These are phyloP conservation scores for Meloidogyne exigua DNA, from an alignment of 1,140 invertebrate species.

Conservation along the genomic window DNA sequence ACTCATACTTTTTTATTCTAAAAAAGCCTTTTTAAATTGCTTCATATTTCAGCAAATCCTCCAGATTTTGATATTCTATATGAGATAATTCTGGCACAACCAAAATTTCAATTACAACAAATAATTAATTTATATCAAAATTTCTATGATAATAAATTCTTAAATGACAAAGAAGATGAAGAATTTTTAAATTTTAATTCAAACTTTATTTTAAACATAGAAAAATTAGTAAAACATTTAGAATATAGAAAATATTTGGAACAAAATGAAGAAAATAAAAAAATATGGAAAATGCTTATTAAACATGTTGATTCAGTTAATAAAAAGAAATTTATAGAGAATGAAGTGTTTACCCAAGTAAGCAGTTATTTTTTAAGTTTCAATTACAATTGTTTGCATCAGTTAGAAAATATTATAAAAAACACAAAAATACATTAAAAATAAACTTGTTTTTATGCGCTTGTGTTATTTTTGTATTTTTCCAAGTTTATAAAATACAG, in stretches of 20 bases:
- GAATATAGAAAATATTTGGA: neutral
- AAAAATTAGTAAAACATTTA: neutral
- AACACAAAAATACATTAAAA: too few relatives aligned
- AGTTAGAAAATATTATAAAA: too few relatives aligned
- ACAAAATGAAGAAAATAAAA: neutral
- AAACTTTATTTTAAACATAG: neutral
- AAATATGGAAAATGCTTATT: neutral
- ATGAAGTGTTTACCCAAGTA: neutral
- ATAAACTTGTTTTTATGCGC: too few relatives aligned
- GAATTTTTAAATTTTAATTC: neutral
- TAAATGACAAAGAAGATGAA: neutral
- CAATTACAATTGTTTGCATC: too few relatives aligned
- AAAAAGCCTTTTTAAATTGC: too few relatives aligned
- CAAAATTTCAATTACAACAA: neutral
- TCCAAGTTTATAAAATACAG: too few relatives aligned
- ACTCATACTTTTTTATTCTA: too few relatives aligned
- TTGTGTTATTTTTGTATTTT: too few relatives aligned
- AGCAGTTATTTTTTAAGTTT: too few relatives aligned
- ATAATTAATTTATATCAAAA: neutral
- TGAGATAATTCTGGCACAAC: neutral
- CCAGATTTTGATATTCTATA: neutral
- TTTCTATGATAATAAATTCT: neutral
- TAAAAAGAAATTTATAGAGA: neutral
- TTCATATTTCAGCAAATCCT: neutral
- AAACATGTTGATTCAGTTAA: neutral